Percentiles rank a stretch among this genome's conserved stretches.
phyloP scores from a whole-genome alignment of 2,113 vertebrate species.

The Fregata magnificens region DNA sequence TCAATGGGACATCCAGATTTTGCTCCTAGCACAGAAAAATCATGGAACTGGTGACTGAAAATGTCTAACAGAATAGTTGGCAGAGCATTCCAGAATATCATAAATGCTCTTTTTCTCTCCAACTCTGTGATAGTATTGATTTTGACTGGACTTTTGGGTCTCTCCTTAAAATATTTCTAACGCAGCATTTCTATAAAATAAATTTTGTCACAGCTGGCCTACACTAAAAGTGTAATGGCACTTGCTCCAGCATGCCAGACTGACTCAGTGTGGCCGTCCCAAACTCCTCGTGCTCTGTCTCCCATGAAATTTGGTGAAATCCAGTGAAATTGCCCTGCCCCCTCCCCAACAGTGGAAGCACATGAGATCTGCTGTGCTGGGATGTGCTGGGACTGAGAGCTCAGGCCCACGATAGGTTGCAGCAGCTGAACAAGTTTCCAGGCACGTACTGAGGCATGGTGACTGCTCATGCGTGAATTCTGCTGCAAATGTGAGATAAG shows the following conservation, averaged over 20 bases:
- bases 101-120: background rate
- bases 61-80: background rate
- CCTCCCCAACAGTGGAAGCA: background rate
- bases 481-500: slow-evolving; percentile 42
- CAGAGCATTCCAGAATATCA: background rate
- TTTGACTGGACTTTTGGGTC: background rate
- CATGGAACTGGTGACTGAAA: background rate
- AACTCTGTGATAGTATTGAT: background rate
- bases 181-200: background rate
- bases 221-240: background rate
- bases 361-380: background rate
- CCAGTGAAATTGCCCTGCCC: background rate
- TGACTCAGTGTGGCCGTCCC: background rate
- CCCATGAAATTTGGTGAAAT: background rate
- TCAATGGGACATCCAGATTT: background rate
- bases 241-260: background rate
- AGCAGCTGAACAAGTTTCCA: background rate
- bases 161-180: background rate
- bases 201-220: background rate
- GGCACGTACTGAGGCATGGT: background rate
- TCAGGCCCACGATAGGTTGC: background rate
- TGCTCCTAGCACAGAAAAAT: background rate
- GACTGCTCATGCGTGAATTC: background rate
- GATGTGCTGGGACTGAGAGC: background rate
- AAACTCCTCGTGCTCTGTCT: background rate